phyloP scores from a whole-genome alignment of 1,140 invertebrate genomes.

The Drepana arcuata region DNA sequence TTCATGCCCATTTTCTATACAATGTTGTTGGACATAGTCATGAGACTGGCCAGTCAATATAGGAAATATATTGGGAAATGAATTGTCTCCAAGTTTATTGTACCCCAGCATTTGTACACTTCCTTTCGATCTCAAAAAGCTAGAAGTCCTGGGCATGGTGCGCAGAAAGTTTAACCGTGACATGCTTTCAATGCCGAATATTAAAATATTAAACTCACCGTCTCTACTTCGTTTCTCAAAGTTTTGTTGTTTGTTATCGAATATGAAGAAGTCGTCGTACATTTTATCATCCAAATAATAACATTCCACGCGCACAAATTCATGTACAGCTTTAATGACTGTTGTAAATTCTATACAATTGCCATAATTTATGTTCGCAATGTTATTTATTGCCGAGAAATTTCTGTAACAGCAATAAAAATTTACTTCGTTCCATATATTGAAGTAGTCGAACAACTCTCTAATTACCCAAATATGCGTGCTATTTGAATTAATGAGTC shows the following conservation, averaged over 20 bases:
- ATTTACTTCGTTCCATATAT: constrained; percentile 3
- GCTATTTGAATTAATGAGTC: constrained; percentile 6
- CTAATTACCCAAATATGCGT: constrained; percentile 14
- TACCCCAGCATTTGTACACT: constrained; percentile 77
- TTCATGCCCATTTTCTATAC: constrained; percentile 50
- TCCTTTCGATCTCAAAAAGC: constrained; percentile 11
- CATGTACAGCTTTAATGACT: constrained; percentile 10
- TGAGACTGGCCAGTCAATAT: constrained; percentile 75
- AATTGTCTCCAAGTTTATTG: constrained; percentile 85
- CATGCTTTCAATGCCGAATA: constrained; percentile 19
- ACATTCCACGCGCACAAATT: constrained; percentile 16
- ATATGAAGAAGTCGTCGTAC: constrained; percentile 16
- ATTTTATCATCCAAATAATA: constrained; percentile 13
- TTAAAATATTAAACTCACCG: constrained; percentile 16
- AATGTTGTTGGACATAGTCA: constrained; percentile 69
- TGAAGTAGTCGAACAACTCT: constrained; percentile 4
- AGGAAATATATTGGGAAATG: constrained; percentile 83
- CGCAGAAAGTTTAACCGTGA: constrained; percentile 22
- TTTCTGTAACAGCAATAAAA: constrained; percentile 18
- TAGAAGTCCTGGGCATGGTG: constrained; percentile 17
- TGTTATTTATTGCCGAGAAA: constrained; percentile 9
- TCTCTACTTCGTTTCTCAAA: neutral
- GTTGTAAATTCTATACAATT: constrained; percentile 12
- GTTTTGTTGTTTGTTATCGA: neutral
- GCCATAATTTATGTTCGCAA: constrained; percentile 10